phyloP scores from a whole-genome alignment of 2,113 vertebrate genomes.

The Carassius gibelio region DNA sequence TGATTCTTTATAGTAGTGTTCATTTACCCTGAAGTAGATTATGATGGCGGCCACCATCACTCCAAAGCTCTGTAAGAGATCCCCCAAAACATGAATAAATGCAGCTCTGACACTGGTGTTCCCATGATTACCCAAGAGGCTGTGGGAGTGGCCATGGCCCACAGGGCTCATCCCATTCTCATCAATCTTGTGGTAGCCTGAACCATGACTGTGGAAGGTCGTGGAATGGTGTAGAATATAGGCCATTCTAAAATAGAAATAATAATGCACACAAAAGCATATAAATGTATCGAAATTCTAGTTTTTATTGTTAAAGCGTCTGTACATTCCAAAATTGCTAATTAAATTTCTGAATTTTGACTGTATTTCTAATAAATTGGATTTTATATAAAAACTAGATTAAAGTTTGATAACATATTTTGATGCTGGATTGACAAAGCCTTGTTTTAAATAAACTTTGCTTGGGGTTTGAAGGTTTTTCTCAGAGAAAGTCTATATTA shows the following conservation, averaged over 20 bases:
- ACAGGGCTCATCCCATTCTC: slow-evolving; percentile 73
- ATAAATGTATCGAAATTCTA: not conserved
- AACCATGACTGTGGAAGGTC: slow-evolving; percentile 76
- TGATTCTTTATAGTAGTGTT: not conserved
- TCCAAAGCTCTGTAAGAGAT: slow-evolving; percentile 93
- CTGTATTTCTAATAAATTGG: not conserved
- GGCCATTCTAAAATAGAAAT: slow-evolving; percentile 83
- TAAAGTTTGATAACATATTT: not conserved
- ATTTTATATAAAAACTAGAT: not conserved
- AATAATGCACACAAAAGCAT: slow-evolving; percentile 6
- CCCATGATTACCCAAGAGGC: slow-evolving; percentile 72
- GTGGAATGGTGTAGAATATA: slow-evolving; percentile 93
- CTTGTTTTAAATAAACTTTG: not conserved
- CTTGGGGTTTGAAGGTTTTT: too few species aligned
- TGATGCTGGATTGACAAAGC: not conserved
- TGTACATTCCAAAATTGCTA: not conserved
- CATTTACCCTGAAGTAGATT: slow-evolving; percentile 94
- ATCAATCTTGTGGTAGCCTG: slow-evolving; percentile 86
- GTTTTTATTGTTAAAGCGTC: not conserved
- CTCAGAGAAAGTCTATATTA: too few species aligned
- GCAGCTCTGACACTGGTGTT: slow-evolving; percentile 93
- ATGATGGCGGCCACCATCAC: slow-evolving; percentile 89
- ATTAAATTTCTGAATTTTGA: not conserved
- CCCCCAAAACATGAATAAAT: slow-evolving; percentile 94
- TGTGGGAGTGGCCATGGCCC: slow-evolving; percentile 62